Conservation (phyloP, 1,140 invertebrate species). For the Tribolium castaneum region DNA sequence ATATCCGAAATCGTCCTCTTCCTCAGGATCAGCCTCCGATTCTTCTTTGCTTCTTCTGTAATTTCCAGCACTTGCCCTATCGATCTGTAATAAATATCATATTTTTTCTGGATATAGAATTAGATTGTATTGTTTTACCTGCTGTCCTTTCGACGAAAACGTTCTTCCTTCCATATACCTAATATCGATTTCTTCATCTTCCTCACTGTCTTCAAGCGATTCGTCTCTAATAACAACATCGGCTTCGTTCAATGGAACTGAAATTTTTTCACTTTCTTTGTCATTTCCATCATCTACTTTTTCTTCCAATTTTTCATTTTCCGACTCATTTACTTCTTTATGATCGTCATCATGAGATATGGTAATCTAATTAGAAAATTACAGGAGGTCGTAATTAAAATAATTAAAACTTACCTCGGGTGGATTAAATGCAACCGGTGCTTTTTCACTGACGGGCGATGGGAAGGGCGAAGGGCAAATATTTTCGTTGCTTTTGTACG, state of each 20-base stretch:
- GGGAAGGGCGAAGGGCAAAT: constrained; percentile 32
- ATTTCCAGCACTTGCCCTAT: constrained; percentile 87
- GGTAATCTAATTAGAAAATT: background rate
- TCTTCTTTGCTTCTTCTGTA: constrained; percentile 82
- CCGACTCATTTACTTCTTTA: constrained; percentile 60
- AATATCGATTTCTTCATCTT: constrained; percentile 79
- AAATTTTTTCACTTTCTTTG: background rate
- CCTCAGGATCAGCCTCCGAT: constrained; percentile 80
- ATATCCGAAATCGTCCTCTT: constrained; percentile 93
- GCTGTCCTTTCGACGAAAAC: constrained; percentile 78
- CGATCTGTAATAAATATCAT: constrained; percentile 73
- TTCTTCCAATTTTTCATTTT: constrained; percentile 68
- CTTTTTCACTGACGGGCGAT: background rate
- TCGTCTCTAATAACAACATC: constrained; percentile 30
- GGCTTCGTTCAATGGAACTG: background rate
- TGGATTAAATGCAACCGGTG: background rate
- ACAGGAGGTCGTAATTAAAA: background rate
- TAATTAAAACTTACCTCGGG: background rate
- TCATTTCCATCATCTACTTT: background rate
- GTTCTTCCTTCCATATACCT: constrained; percentile 82
- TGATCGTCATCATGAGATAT: constrained; percentile 8
- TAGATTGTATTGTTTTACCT: constrained; percentile 68
- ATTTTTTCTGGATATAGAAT: background rate
- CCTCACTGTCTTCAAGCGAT: constrained; percentile 54
- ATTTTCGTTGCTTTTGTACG: constrained; percentile 11